Percentiles rank a stretch among this genome's conserved stretches.
Conservation (phyloP, 2,888 invertebrate species). For the Aromia moschata region DNA sequence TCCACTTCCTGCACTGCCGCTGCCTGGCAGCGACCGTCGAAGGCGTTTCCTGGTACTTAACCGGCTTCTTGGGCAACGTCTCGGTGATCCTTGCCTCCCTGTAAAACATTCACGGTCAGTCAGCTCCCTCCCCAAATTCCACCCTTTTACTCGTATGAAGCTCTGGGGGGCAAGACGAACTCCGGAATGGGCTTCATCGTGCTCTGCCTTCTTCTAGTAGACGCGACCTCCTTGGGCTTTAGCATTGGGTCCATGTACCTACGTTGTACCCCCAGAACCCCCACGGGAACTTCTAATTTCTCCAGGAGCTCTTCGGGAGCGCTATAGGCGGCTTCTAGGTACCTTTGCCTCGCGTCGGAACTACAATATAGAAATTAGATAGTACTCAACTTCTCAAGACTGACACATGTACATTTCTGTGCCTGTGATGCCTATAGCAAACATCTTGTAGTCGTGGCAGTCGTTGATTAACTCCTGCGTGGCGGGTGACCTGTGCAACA, state of each 20-base stretch:
- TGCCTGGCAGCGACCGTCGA: conserved; percentile 45
- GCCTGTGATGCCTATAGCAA: conserved; percentile 65
- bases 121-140: background rate
- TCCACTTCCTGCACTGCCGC: conserved; percentile 54
- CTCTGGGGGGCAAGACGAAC: conserved; percentile 52
- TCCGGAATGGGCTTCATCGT: conserved; percentile 48
- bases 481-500: conserved; percentile 69
- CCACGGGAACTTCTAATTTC: conserved; percentile 64
- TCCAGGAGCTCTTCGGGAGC: conserved; percentile 67
- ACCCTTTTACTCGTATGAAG: conserved; percentile 4
- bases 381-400: background rate
- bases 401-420: conserved; percentile 50
- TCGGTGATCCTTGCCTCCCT: conserved; percentile 47
- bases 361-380: conserved; percentile 47
- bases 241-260: conserved; percentile 69
- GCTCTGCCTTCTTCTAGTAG: conserved; percentile 44
- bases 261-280: conserved; percentile 70
- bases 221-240: conserved; percentile 51
- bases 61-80: conserved; percentile 47
- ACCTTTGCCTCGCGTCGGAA: conserved; percentile 62
- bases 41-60: conserved; percentile 48
- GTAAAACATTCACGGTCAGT: conserved; percentile 31
- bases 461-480: conserved; percentile 69
- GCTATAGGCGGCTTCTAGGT: conserved; percentile 66
- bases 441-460: conserved; percentile 69